Base-by-base conservation (phyloP, 2,797 vertebrate species). In the Coregonus ussuriensis region DNA sequence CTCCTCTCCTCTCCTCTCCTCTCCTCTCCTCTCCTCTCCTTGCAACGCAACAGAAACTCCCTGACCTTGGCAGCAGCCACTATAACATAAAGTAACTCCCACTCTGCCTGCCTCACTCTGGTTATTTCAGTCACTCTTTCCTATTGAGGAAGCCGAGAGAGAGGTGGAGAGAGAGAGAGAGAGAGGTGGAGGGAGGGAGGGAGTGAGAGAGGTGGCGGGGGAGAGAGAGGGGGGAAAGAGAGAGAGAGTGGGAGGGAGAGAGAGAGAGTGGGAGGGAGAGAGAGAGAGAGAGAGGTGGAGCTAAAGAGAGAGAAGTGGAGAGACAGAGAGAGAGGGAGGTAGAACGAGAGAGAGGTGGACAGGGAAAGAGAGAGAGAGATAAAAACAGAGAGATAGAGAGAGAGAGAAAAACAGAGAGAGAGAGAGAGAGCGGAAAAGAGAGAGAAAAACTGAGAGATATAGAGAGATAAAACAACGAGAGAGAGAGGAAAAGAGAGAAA, bases 41-140 rank as follows among this genome's bases (percentile, higher is more conserved):
- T 11, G 9, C 41, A 47, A 47, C 41, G 2, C 9, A 56, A 56
- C 53, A 76, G 88, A 93, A 92, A 94, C 93, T 85, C 90, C 83
- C 47, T 90, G 93, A 92, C 92, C 92, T 91, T 89, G 87, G 91
- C 87, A 85, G 78, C 73, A 79, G 77, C 75, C 80, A 4, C 16
- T 47, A 72, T 83, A 72, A 18, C 18, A 21, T 71, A 82, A 80
- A 75, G 67, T 68, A 72, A 62, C 65, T 7, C 66, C 41, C 16
- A 31, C 77, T 77, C 73, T 29, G 72, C 79, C 79, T 84, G 87
- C 79, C 82, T 72, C 76, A 86, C 85, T 88, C 90, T 89, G 88
- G 89, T 85, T 88, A 91, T 47, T 47, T 47, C 11, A 47, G 88
- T 92, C 88, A 88, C 88, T 90, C 91, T 89, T 91, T 92, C 86